These are phyloP conservation scores for Bellardia bayeri DNA, from an alignment of 2,888 invertebrate genomes.

Conservation along the genomic window DNA sequence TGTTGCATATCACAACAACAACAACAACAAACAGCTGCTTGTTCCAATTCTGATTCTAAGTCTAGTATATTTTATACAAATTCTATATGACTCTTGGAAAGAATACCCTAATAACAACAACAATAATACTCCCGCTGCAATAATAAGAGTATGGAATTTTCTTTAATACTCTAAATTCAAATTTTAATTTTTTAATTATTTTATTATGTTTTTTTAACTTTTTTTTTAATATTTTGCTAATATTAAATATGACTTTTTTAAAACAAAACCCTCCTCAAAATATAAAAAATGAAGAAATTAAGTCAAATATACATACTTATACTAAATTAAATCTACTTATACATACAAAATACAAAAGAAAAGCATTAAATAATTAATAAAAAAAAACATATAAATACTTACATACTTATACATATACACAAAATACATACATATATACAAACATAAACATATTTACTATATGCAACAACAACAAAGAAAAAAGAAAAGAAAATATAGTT, in stretches of 20 bases:
- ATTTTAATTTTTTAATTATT: not conserved
- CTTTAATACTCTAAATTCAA: conserved; percentile 44
- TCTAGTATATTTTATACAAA: conserved; percentile 74
- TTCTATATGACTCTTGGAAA: conserved; percentile 71
- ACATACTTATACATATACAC: conserved; percentile 32
- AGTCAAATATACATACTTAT: conserved; percentile 9
- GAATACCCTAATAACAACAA: conserved; percentile 70
- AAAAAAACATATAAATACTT: conserved; percentile 25
- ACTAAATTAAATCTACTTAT: conserved; percentile 38
- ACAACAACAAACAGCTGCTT: conserved; percentile 8
- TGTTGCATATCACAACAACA: not conserved
- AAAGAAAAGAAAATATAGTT: conserved; percentile 60
- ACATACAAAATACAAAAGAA: conserved; percentile 9
- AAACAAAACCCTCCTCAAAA: conserved; percentile 33
- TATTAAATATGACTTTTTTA: conserved; percentile 4
- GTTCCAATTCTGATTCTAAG: conserved; percentile 22
- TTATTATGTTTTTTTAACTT: not conserved
- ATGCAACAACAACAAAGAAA: conserved; percentile 17
- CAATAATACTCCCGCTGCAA: conserved; percentile 59
- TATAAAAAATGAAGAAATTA: not conserved
- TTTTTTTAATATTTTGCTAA: conserved; percentile 63
- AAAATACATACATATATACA: conserved; percentile 48
- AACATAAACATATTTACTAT: conserved; percentile 25
- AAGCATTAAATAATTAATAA: conserved; percentile 8
- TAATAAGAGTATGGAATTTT: conserved; percentile 54